Evolutionary conservation across 1,140 invertebrate genomes (phyloP).

Genomic region (Eubasilissa regina): DNA sequence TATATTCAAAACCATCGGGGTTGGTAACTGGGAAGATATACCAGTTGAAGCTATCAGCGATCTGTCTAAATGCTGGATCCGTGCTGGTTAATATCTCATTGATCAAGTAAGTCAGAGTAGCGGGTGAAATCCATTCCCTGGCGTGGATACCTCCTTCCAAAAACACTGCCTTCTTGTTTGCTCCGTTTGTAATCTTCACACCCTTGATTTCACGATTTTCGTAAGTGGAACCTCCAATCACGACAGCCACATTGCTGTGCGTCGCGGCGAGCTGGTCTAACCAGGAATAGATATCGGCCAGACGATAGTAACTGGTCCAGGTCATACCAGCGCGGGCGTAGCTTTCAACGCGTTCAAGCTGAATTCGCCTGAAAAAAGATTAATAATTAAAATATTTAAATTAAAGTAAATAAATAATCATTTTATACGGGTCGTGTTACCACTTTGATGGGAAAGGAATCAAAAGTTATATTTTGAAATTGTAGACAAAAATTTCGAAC

Average conservation of each 20-base stretch:
- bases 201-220: conserved; percentile 77
- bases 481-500: too few relatives aligned
- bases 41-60: conserved; percentile 75
- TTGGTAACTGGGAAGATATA: conserved; percentile 76
- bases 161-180: conserved; percentile 67
- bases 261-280: conserved; percentile 64
- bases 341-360: conserved; percentile 4
- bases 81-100: conserved; percentile 74
- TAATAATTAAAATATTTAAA: background rate
- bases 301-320: conserved; percentile 68
- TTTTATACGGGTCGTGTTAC: too few relatives aligned
- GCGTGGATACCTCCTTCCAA: conserved; percentile 82
- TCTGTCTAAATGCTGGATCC: conserved; percentile 64
- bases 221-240: conserved; percentile 73
- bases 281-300: conserved; percentile 71
- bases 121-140: conserved; percentile 84
- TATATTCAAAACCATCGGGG: conserved; percentile 82
- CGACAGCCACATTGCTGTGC: conserved; percentile 68
- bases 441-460: too few relatives aligned
- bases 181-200: conserved; percentile 72
- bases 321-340: conserved; percentile 59
- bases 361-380: conserved; percentile 1
- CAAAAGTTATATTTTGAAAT: too few relatives aligned
- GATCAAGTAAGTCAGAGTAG: conserved; percentile 80
- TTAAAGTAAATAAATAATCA: too few relatives aligned